Percentiles rank a stretch among this genome's conserved stretches.
Conservation (phyloP, 2,113 vertebrate genomes). For the Gracilinanus agilis region DNA sequence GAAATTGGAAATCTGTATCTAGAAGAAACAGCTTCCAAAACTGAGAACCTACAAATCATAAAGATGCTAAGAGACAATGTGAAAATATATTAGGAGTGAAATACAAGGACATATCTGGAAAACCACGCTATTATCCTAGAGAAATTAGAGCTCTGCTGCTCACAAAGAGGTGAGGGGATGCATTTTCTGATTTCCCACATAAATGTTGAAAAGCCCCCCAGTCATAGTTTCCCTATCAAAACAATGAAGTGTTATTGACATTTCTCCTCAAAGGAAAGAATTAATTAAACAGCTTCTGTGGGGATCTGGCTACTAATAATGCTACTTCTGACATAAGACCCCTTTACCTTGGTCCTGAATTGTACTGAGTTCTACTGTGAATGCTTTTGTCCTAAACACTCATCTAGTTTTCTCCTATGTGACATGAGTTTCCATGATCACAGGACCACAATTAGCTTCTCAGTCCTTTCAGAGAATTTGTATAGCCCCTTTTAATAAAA, state of each 20-base stretch:
- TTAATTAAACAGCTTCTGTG: constrained; percentile 83
- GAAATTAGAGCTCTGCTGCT: constrained; percentile 82
- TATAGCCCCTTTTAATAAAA: constrained; percentile 73
- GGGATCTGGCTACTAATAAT: constrained; percentile 80
- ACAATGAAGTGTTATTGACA: constrained; percentile 85
- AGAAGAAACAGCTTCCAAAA: constrained; percentile 47
- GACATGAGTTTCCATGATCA: constrained; percentile 74
- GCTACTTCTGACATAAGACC: constrained; percentile 80
- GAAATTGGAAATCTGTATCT: constrained; percentile 8
- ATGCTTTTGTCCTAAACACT: constrained; percentile 78
- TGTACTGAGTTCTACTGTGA: constrained; percentile 71
- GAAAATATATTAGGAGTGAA: constrained; percentile 47
- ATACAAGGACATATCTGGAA: constrained; percentile 82
- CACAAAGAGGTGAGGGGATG: constrained; percentile 79
- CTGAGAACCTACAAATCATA: constrained; percentile 45
- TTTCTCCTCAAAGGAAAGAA: constrained; percentile 82
- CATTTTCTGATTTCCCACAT: constrained; percentile 81
- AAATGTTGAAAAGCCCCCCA: constrained; percentile 80
- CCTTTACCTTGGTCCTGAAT: constrained; percentile 87
- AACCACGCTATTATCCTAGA: constrained; percentile 80
- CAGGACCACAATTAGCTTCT: constrained; percentile 75
- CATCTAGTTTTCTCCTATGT: constrained; percentile 62
- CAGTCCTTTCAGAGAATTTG: constrained; percentile 78
- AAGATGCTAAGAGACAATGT: constrained; percentile 12
- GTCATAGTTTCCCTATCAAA: constrained; percentile 83